A percentile compares a stretch with the other conserved stretches of the same genome.
Conservation (phyloP, 2,888 invertebrate genomes). For the Tuta absoluta region DNA sequence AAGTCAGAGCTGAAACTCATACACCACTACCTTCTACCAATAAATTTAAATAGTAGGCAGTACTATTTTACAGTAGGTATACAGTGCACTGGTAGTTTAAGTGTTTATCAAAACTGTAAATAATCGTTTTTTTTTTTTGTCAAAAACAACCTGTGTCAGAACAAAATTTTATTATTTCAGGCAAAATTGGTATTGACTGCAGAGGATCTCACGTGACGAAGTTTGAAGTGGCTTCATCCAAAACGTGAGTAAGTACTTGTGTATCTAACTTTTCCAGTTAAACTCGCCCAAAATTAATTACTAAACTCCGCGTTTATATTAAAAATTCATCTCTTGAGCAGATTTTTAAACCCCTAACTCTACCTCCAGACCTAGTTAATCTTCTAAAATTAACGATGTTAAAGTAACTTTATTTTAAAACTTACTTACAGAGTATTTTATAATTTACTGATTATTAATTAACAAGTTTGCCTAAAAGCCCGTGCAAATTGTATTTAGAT, state of each 20-base stretch:
- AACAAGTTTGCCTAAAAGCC: constrained; percentile 5
- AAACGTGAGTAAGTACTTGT: constrained; percentile 77
- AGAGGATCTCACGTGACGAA: constrained; percentile 46
- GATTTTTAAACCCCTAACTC: constrained; percentile 5
- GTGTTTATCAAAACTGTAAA: too few species aligned
- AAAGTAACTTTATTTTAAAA: constrained; percentile 1
- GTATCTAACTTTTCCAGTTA: constrained; percentile 25
- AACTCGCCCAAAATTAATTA: neutral
- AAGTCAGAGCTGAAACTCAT: too few species aligned
- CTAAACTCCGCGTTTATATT: neutral
- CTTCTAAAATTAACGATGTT: constrained; percentile 3
- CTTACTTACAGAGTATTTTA: neutral
- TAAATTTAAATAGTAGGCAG: too few species aligned
- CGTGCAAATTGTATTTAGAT: neutral
- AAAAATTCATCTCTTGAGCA: neutral
- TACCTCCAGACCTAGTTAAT: constrained; percentile 8
- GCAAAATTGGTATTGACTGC: constrained; percentile 45
- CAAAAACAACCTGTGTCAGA: too few species aligned
- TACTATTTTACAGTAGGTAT: too few species aligned
- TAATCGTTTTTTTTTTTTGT: too few species aligned
- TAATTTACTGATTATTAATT: constrained; percentile 3
- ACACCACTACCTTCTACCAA: too few species aligned
- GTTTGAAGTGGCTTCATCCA: constrained; percentile 57
- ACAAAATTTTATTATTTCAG: constrained; percentile 45
- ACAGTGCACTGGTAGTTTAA: too few species aligned